Evolutionary conservation across 2,888 invertebrate genomes (phyloP), one percentile per base, ranked within the genome.

Genomic region (Falcaria lacertinaria): DNA sequence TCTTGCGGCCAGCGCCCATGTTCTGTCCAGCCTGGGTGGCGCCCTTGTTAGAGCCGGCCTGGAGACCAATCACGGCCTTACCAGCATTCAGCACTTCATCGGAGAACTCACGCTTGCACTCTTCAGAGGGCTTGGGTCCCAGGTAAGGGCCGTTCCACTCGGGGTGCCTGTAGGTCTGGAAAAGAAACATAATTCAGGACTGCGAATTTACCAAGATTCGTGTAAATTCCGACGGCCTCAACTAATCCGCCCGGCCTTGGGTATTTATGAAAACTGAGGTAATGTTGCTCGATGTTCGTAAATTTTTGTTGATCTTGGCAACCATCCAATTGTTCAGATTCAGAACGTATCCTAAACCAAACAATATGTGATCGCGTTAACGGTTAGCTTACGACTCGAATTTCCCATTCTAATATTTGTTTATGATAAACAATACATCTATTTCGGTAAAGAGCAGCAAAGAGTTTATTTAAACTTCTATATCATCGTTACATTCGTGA

Each of bases 1-100:
- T 97, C 84, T 97, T 96, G 76, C 97, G 94, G 64, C 95, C 93
- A 56, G 96, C 96, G 52, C 98, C 98, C 47, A 97, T 91, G 85
- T 95, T 98, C 80, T 93, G 93, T 19, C 98, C 98, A 19, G 97
- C 93, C 86, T 98, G 98, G 48, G 95, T 94, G 63, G 98, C 98
- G 34, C 98, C 98, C 89, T 98, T 97, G 93, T 98, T 98, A 80
- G 94, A 94, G 47, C 98, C 98, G 61, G 97, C 97, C 85, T 98
- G 98, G 41, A 98, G 94, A 68, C 98, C 97, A 68, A 98, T 95
- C 69, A 97, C 91, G 57, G 94, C 92, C 87, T 98, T 93, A 17
- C 97, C 97, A 57, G 97, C 97, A 63, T 93, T 93, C 66, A 98
- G 76, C 74, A 96, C 95, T 76, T 98, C 98, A 0, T 98, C 98